Evolutionary conservation across 2,888 invertebrate genomes (phyloP), one percentile per base, ranked within the genome.

Genomic region (Margaritifera margaritifera): DNA sequence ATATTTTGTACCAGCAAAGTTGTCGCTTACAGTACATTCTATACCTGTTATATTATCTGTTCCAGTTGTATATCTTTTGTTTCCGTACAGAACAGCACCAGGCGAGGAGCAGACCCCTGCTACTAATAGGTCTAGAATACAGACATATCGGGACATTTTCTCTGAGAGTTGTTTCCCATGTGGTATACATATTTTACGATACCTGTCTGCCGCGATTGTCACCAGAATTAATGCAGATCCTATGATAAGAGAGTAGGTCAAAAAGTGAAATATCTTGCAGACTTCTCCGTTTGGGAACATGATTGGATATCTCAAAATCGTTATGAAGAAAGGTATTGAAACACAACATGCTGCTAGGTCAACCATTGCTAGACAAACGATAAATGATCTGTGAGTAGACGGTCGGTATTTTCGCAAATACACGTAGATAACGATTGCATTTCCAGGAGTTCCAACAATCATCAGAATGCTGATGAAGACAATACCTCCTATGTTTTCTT

Each of bases 111-210:
- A 20, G 11, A 77, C 27, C 20, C 74, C 42, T 6, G 81, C 66
- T 11, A 71, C 59, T 15, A 56, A 55, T 5, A 71, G 42, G 4
- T 75, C 72, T 5, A 72, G 4, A 0, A 61, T 4, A 56, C 75
- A 74, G 6, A 59, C 22, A 1, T 68, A 6, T 53, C 80, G 79
- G 6, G 78, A 77, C 31, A 74, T 62, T 20, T 63, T 60, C 4
- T 70, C 62, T 4, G 75, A 62, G 52, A 84, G 74, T 66, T 84
- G 84, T 31, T 65, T 64, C 19, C 77, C 74, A 8, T 81, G 68
- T 6, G 83, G 84, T 19, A 70, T 72, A 62, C 85, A 82, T 25
- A 85, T 77, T 55, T 83, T 83, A 57, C 77, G 64, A 69, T 79
- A 84, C 19, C 85, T 77, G 2, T 80, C 80, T 25, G 75, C 62